Conservation (phyloP, 1,140 invertebrate species). For the Macrocentrus cingulum region DNA sequence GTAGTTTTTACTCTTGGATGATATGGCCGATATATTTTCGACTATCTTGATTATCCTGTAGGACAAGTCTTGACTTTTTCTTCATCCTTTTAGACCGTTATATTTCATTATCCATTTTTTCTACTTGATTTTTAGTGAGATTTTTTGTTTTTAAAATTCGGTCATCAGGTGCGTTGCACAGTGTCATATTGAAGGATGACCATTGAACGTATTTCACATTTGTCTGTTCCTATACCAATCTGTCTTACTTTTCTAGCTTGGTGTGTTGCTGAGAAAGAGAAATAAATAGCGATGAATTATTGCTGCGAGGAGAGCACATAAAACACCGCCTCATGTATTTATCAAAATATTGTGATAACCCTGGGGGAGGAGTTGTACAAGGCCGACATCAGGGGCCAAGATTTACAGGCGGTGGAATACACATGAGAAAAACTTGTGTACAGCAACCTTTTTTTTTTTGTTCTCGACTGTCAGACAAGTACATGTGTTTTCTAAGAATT, state of each 20-base stretch:
- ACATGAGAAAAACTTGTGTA: conserved; percentile 6
- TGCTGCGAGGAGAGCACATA: conserved; percentile 40
- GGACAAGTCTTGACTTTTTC: neutral
- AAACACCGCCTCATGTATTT: conserved; percentile 54
- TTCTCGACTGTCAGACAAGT: conserved; percentile 14
- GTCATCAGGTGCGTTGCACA: too few relatives aligned
- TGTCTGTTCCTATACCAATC: neutral
- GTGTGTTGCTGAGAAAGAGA: conserved; percentile 22
- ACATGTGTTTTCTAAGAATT: conserved; percentile 17
- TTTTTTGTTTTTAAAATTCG: neutral
- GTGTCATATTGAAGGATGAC: too few relatives aligned
- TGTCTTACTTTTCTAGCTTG: conserved; percentile 5
- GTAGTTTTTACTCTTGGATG: conserved; percentile 21
- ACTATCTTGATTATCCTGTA: conserved; percentile 17
- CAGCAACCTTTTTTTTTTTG: too few relatives aligned
- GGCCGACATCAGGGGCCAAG: conserved; percentile 2
- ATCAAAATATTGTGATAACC: conserved; percentile 58
- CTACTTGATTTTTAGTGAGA: conserved; percentile 9
- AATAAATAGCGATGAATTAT: conserved; percentile 54
- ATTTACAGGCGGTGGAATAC: conserved; percentile 16
- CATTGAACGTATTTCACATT: too few relatives aligned
- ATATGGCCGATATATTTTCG: conserved; percentile 10
- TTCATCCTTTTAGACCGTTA: conserved; percentile 22
- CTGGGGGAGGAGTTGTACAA: conserved; percentile 3
- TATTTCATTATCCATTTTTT: conserved; percentile 27